Percentiles rank a stretch among this genome's conserved stretches.
phyloP scores from a whole-genome alignment of 92 coral and sea anemone species.

The Diadumene lineata region DNA sequence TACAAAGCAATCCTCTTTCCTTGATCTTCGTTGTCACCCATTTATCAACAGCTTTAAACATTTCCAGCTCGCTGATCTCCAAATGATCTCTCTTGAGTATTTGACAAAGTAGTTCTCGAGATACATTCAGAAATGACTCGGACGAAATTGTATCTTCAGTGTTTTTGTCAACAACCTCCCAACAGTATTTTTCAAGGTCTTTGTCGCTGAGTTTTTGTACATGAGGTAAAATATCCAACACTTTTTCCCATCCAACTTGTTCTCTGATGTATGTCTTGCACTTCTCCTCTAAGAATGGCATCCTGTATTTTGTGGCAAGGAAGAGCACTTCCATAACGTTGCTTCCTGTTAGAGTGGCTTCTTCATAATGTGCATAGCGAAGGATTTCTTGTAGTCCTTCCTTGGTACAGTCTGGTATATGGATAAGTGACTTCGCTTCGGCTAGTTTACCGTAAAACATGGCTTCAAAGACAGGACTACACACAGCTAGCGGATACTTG shows the following conservation, averaged over 20 bases:
- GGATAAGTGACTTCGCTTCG: slow-evolving; percentile 16
- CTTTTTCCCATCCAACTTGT: slow-evolving; percentile 7
- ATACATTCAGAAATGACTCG: slow-evolving; percentile 14
- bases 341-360: slow-evolving; percentile 22
- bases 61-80: slow-evolving; percentile 11
- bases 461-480: slow-evolving; percentile 44
- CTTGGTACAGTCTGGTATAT: slow-evolving; percentile 20
- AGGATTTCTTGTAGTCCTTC: slow-evolving; percentile 30
- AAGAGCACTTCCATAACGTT: slow-evolving; percentile 26
- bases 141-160: slow-evolving; percentile 4
- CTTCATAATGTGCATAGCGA: slow-evolving; percentile 21
- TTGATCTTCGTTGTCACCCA: slow-evolving; percentile 14
- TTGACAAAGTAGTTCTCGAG: slow-evolving; percentile 3
- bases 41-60: slow-evolving; percentile 28
- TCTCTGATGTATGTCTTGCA: background rate
- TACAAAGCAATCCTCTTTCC: background rate
- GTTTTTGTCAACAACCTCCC: slow-evolving; percentile 6
- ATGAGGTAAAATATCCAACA: slow-evolving; percentile 11
- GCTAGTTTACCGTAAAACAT: slow-evolving; percentile 39
- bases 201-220: background rate
- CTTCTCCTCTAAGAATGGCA: slow-evolving; percentile 23
- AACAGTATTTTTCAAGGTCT: background rate
- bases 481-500: slow-evolving; percentile 25
- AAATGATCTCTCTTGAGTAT: slow-evolving; percentile 24
- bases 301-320: slow-evolving; percentile 23